phyloP scores from a whole-genome alignment of 1,140 invertebrate genomes.

The Andricus grossulariae region DNA sequence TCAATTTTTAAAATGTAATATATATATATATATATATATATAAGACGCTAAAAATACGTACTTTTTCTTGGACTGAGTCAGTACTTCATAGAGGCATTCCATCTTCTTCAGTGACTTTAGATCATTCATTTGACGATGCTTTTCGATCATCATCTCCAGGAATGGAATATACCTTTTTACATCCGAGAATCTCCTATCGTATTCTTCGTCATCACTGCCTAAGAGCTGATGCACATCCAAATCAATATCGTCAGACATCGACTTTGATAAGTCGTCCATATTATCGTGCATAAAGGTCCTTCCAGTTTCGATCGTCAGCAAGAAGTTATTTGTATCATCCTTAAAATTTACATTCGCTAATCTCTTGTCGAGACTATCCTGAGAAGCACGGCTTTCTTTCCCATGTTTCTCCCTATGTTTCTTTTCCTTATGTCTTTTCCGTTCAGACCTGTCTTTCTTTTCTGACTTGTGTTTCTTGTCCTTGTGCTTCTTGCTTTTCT shows the following conservation, averaged over 20 bases:
- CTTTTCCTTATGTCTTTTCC: neutral
- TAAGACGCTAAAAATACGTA: neutral
- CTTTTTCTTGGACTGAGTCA: slow-evolving; percentile 66
- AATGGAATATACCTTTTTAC: slow-evolving; percentile 83
- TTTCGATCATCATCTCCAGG: slow-evolving; percentile 79
- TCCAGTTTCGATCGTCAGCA: slow-evolving; percentile 8
- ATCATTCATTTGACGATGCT: slow-evolving; percentile 34
- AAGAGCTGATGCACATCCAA: neutral
- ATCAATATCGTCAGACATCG: neutral
- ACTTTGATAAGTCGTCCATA: neutral
- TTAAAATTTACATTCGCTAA: neutral
- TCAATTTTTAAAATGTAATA: no score
- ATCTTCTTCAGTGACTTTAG: slow-evolving; percentile 78
- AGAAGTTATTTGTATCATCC: neutral
- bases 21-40: no score
- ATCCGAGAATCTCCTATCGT: slow-evolving; percentile 79
- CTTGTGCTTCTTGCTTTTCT: neutral
- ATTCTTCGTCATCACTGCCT: slow-evolving; percentile 65
- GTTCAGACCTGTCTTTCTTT: neutral
- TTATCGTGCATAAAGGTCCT: neutral
- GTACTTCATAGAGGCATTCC: slow-evolving; percentile 78
- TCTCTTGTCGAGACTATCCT: neutral
- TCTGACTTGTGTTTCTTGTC: neutral
- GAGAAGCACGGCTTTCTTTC: neutral
- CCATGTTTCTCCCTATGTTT: neutral